Evolutionary conservation across 1,140 invertebrate species (phyloP).

Genomic region (Drosophila ercepeae): DNA sequence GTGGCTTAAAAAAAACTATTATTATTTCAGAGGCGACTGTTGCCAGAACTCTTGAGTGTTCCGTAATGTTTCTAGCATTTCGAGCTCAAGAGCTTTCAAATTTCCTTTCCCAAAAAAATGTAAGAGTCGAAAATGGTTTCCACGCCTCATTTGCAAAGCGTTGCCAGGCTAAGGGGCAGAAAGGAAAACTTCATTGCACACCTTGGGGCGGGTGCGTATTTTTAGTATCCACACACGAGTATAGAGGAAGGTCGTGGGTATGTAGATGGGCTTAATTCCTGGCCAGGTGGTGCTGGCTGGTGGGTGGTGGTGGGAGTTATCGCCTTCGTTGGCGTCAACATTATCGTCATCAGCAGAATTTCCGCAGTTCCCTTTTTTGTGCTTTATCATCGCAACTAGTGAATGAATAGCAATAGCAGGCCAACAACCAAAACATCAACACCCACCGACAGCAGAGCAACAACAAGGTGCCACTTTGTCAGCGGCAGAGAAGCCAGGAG

Average conservation of each 20-base stretch:
- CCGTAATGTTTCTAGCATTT: slow-evolving; percentile 34
- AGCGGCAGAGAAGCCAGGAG: slow-evolving; percentile 26
- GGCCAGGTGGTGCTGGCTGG: neutral
- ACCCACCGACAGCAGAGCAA: slow-evolving; percentile 41
- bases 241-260: neutral
- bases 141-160: slow-evolving; percentile 65
- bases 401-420: slow-evolving; percentile 76
- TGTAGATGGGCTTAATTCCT: slow-evolving; percentile 56
- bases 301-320: slow-evolving; percentile 39
- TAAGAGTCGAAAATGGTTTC: slow-evolving; percentile 49
- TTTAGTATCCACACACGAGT: too few relatives aligned
- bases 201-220: slow-evolving; percentile 20
- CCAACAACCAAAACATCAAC: slow-evolving; percentile 78
- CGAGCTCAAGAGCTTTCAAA: slow-evolving; percentile 16
- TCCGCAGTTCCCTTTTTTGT: slow-evolving; percentile 76
- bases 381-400: slow-evolving; percentile 80
- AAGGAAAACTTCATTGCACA: slow-evolving; percentile 66
- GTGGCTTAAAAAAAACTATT: too few relatives aligned
- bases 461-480: slow-evolving; percentile 56
- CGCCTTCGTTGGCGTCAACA: slow-evolving; percentile 67
- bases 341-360: slow-evolving; percentile 82
- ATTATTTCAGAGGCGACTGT: neutral
- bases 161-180: slow-evolving; percentile 43
- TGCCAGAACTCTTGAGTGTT: neutral
- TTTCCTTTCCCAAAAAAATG: slow-evolving; percentile 9